phyloP scores from a whole-genome alignment of 2,113 vertebrate genomes.

The Dasyornis broadbenti region DNA sequence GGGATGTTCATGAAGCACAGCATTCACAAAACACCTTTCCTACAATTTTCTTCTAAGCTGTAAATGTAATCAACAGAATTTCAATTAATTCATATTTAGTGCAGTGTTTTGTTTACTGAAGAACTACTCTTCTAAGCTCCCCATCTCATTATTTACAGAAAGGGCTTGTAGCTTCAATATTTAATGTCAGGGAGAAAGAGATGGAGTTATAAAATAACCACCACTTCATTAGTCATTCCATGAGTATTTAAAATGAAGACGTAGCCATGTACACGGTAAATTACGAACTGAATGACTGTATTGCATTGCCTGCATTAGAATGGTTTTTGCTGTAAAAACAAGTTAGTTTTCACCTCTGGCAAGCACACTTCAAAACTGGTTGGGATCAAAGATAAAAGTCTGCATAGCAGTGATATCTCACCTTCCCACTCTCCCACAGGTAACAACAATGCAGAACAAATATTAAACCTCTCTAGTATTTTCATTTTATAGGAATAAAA shows the following conservation, averaged over 20 bases:
- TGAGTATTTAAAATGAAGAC: neutral
- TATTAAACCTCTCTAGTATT: neutral
- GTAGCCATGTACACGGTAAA: neutral
- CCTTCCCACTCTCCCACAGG: neutral
- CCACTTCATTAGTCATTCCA: constrained; percentile 9
- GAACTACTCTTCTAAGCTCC: neutral
- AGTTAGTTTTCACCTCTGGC: neutral
- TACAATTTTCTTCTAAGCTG: neutral
- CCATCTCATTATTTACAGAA: neutral
- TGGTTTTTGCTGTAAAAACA: neutral
- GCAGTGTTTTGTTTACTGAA: neutral
- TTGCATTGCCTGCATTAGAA: neutral
- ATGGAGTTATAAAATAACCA: neutral
- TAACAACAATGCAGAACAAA: neutral
- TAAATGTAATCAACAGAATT: neutral
- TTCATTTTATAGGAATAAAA: neutral
- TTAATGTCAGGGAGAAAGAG: neutral
- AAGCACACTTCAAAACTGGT: neutral
- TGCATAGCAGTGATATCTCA: neutral
- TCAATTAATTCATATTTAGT: neutral
- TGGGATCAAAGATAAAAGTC: neutral
- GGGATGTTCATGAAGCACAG: neutral
- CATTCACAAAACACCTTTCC: neutral
- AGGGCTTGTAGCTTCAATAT: constrained; percentile 23
- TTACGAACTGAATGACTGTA: neutral